These are phyloP conservation scores for Actinopyga echinites DNA, from an alignment of 53 echinoderm and acorn worm species.

Conservation along the genomic window DNA sequence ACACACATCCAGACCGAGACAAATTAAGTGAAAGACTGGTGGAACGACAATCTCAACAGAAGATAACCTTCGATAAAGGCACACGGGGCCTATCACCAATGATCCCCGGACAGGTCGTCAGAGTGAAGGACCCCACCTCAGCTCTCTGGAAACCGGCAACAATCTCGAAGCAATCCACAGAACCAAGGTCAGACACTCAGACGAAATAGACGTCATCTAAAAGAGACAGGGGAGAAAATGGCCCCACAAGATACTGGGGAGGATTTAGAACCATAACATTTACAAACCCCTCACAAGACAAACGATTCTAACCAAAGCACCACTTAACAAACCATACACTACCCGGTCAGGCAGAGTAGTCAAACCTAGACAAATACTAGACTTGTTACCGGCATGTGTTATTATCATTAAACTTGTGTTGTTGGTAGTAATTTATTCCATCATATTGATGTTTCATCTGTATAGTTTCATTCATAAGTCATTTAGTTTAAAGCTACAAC, in stretches of 20 bases:
- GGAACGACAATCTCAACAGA: slow-evolving; percentile 46
- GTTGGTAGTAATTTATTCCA: too few relatives aligned
- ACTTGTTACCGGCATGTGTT: neutral
- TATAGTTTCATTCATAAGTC: too few relatives aligned
- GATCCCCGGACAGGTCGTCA: slow-evolving; percentile 23
- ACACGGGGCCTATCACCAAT: slow-evolving; percentile 46
- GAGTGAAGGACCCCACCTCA: slow-evolving; percentile 41
- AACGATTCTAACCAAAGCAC: neutral
- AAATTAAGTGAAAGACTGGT: slow-evolving; percentile 38
- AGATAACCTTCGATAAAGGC: slow-evolving; percentile 50
- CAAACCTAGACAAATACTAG: neutral
- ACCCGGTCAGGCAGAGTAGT: neutral
- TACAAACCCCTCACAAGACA: neutral
- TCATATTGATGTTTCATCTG: too few relatives aligned
- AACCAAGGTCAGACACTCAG: slow-evolving; percentile 56
- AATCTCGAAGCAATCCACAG: neutral
- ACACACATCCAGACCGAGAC: neutral
- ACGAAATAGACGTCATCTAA: slow-evolving; percentile 51
- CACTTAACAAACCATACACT: neutral
- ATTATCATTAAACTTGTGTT: too few relatives aligned
- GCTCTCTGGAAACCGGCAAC: slow-evolving; percentile 43
- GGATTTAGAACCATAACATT: neutral
- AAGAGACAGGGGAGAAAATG: slow-evolving; percentile 8
- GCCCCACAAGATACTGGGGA: too few relatives aligned
- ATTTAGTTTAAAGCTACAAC: too few relatives aligned